Conservation (phyloP, 2,797 vertebrate species). For the Ataeniobius toweri region DNA sequence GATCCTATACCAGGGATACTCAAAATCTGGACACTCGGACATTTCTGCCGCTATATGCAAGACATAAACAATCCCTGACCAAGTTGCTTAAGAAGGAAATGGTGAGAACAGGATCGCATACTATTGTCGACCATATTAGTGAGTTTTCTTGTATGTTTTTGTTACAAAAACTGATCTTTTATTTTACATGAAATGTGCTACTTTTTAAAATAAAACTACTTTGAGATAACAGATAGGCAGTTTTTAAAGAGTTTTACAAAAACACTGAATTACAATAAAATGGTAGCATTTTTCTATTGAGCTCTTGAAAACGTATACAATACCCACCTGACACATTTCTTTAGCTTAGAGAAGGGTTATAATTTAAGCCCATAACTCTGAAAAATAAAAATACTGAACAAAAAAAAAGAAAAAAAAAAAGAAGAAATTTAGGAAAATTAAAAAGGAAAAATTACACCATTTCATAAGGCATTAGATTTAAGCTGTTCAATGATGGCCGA, state of each 20-base stretch:
- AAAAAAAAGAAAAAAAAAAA: neutral
- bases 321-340: too few relatives aligned
- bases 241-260: neutral
- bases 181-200: neutral
- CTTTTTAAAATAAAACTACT: neutral
- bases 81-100: neutral
- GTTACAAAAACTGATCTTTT: neutral
- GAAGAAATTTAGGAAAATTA: neutral
- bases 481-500: neutral
- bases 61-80: neutral
- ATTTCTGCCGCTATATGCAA: neutral
- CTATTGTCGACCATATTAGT: neutral
- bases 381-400: too few relatives aligned
- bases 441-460: neutral
- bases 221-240: neutral
- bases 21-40: neutral
- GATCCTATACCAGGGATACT: neutral
- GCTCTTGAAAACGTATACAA: neutral
- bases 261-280: neutral
- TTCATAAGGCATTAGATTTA: neutral
- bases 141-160: neutral
- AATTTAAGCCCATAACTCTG: neutral
- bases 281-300: neutral
- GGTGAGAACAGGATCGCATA: neutral
- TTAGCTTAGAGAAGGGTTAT: neutral